A percentile compares a stretch with the other conserved stretches of the same genome.
Evolutionary conservation across 2,888 invertebrate genomes (phyloP).

Genomic region (Agrotis clavis): DNA sequence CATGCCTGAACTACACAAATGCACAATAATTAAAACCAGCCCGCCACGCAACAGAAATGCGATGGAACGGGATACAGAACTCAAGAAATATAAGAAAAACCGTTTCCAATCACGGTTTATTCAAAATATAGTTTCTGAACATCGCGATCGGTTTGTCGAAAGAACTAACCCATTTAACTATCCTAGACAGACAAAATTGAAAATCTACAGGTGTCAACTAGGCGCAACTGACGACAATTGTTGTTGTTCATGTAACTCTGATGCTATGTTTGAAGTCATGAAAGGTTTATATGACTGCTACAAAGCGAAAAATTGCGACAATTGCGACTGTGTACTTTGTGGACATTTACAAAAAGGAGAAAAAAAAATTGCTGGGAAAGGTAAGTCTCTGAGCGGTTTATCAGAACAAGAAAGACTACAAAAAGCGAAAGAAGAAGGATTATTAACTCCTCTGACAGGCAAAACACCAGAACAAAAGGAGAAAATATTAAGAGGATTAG

Average conservation of each 20-base stretch:
- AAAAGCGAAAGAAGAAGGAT: slow-evolving; percentile 16
- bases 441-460: slow-evolving; percentile 27
- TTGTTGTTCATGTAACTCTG: slow-evolving; percentile 74
- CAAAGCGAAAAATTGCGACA: slow-evolving; percentile 81
- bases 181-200: slow-evolving; percentile 27
- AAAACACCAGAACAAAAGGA: slow-evolving; percentile 60
- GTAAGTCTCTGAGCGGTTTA: slow-evolving; percentile 16
- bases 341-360: slow-evolving; percentile 69
- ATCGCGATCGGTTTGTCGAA: slow-evolving; percentile 11
- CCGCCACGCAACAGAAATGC: slow-evolving; percentile 12
- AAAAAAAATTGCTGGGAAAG: neutral
- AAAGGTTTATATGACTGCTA: slow-evolving; percentile 84
- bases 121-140: slow-evolving; percentile 39
- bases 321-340: slow-evolving; percentile 82
- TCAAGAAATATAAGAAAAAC: neutral
- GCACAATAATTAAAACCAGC: neutral
- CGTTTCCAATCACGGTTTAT: slow-evolving; percentile 34
- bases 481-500: slow-evolving; percentile 62
- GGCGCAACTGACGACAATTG: slow-evolving; percentile 52
- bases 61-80: neutral
- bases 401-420: slow-evolving; percentile 31
- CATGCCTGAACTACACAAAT: slow-evolving; percentile 43
- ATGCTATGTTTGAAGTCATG: slow-evolving; percentile 86
- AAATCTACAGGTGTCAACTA: slow-evolving; percentile 47
- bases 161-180: slow-evolving; percentile 21